phyloP scores from a whole-genome alignment of 2,113 vertebrate genomes.

The Taxidea taxus region DNA sequence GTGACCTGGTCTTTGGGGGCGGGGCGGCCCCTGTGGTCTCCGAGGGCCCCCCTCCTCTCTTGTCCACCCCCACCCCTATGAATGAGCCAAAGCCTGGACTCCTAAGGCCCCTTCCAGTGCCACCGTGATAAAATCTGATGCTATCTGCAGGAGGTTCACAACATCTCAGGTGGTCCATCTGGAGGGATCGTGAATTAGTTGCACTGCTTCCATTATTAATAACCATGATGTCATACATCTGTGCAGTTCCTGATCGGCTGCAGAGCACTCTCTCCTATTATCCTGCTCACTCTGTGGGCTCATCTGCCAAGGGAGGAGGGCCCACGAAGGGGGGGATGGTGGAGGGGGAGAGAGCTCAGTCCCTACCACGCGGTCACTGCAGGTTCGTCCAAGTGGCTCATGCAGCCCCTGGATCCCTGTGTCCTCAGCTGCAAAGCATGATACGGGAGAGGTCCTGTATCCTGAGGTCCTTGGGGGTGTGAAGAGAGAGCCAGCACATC shows the following conservation, averaged over 20 bases:
- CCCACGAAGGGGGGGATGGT: neutral
- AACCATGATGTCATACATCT: constrained; percentile 76
- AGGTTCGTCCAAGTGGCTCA: neutral
- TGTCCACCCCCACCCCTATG: neutral
- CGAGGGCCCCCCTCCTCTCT: neutral
- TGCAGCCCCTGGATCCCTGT: neutral
- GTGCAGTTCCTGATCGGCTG: constrained; percentile 59
- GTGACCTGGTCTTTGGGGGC: neutral
- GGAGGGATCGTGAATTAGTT: constrained; percentile 54
- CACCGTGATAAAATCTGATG: neutral
- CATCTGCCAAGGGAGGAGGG: constrained; percentile 24
- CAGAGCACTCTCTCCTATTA: constrained; percentile 70
- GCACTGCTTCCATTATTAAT: constrained; percentile 76
- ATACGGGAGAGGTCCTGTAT: neutral
- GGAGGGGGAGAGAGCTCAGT: neutral
- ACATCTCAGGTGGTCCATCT: constrained; percentile 72
- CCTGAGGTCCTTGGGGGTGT: neutral
- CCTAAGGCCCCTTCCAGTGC: neutral
- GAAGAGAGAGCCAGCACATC: neutral
- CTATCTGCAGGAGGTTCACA: neutral
- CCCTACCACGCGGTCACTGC: neutral
- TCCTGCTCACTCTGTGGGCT: constrained; percentile 33
- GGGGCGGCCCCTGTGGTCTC: neutral
- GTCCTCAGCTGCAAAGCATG: neutral
- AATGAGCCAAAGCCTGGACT: neutral